Percentiles rank a stretch among this genome's conserved stretches.
Conservation (phyloP, 2,113 vertebrate genomes). For the Dasyprocta punctata region DNA sequence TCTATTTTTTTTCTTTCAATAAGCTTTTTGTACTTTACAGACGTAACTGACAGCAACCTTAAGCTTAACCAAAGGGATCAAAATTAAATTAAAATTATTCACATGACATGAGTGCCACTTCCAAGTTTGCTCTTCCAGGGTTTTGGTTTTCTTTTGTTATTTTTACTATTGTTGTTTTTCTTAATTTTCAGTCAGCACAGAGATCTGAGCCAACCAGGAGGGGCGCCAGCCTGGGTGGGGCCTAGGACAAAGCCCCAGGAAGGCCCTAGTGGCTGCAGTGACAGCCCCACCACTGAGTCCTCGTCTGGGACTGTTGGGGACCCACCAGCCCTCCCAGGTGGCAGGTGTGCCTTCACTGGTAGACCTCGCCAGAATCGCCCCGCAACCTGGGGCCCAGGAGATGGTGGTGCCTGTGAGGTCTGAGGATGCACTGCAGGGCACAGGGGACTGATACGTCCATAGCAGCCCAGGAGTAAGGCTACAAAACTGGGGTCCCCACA, state of each 20-base stretch:
- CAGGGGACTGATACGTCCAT: rapidly evolving
- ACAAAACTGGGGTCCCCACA: not conserved
- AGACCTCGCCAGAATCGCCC: rapidly evolving
- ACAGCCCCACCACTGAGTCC: not conserved
- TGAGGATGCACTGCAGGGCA: rapidly evolving
- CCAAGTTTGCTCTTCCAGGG: not conserved
- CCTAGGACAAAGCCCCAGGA: rapidly evolving
- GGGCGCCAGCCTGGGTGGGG: not conserved
- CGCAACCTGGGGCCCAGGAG: not conserved
- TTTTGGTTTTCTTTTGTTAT: not conserved
- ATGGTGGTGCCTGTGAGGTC: not conserved
- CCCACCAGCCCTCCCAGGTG: not conserved
- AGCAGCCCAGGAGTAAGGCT: too few relatives aligned
- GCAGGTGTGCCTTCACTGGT: not conserved
- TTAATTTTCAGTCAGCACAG: not conserved
- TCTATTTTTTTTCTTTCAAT: slow-evolving; percentile 4
- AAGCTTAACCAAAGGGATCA: slow-evolving; percentile 49
- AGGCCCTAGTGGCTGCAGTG: rapidly evolving
- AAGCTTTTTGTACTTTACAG: slow-evolving; percentile 43
- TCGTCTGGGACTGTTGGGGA: not conserved
- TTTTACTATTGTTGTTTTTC: not conserved
- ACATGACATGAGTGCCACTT: not conserved
- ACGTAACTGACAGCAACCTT: slow-evolving; percentile 46
- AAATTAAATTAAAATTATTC: slow-evolving; percentile 19
- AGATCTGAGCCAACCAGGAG: not conserved